Percentiles rank a stretch among this genome's conserved stretches.
These are phyloP conservation scores for Heliconius ismenius DNA, from an alignment of 2,888 invertebrate species.

Conservation along the genomic window DNA sequence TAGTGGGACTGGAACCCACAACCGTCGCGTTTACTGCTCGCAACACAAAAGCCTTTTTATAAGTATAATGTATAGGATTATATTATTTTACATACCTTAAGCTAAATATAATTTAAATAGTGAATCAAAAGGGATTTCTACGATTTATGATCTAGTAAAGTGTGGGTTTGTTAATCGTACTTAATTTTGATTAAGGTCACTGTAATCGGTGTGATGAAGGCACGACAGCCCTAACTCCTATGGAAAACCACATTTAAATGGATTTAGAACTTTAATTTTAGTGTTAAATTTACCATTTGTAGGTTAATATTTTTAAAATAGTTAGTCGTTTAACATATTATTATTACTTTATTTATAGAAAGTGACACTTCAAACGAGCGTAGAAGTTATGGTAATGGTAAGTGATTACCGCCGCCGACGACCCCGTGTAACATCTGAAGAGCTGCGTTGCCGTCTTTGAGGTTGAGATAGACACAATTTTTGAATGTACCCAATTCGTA, in stretches of 20 bases:
- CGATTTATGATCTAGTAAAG: slow-evolving; percentile 23
- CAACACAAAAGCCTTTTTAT: background rate
- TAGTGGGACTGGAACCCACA: too few species aligned
- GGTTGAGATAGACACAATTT: too few species aligned
- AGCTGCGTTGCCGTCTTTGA: too few species aligned
- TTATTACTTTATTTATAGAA: too few species aligned
- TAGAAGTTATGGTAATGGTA: too few species aligned
- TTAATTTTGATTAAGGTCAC: slow-evolving; percentile 44
- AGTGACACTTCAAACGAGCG: too few species aligned
- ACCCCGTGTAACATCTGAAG: too few species aligned
- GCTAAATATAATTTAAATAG: background rate
- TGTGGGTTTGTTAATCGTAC: slow-evolving; percentile 24
- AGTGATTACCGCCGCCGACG: too few species aligned
- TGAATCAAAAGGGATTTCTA: background rate
- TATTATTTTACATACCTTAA: background rate
- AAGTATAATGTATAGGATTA: background rate
- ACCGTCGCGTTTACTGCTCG: too few species aligned
- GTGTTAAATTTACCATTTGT: background rate
- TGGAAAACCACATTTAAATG: slow-evolving; percentile 11
- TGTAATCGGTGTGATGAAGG: slow-evolving; percentile 48
- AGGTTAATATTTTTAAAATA: too few species aligned
- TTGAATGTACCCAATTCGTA: too few species aligned
- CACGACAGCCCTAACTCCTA: slow-evolving; percentile 47
- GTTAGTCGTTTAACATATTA: too few species aligned
- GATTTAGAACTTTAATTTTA: slow-evolving; percentile 5